Base-by-base conservation (phyloP, 1,140 invertebrate genomes). In the Lucilia cuprina region DNA sequence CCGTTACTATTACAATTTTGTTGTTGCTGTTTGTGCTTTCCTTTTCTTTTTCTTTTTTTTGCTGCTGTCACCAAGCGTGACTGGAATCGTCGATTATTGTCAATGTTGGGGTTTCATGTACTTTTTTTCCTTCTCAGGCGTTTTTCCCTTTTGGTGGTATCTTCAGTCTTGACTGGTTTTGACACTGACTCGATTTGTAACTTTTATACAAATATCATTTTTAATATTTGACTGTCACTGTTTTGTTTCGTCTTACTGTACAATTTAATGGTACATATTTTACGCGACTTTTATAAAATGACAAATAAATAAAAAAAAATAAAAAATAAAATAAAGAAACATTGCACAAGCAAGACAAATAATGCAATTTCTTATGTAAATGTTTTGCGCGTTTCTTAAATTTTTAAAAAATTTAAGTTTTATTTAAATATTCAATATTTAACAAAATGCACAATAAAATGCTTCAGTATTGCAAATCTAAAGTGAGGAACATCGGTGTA, bases 81-180 rank as follows among this genome's bases (percentile, higher is more conserved):
- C 77, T 25, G 47, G 19, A 80, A 80, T 80, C 41, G 19, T 80
- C 77, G 77, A 80, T 80, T 80, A 50, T 49, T 80, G 77, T 49
- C 77, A 80, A 49, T 21, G 77, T 49, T 50, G 77, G n/a, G 77
- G n/a, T 21, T 49, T 80, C n/a, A 70, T 21, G 21, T 70, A 10
- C 25, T 70, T 70, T 70, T 70, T 7, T 65, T 65, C n/a, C 17
- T 0, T 19, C 3, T 41, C 41, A 41, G 41, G 10, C 41, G 10
- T 70, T 70, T 70, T 70, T 70, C n/a, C n/a, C 5, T 60, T 60
- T 55, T n/a, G 50, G 50, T 55, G 50, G 25, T 30, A 30, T 55
- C 50, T 55, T 55, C 17, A 55, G 65, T 21, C 65, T 34, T 14
- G 21, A 75, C 21, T 75, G n/a, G 13, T 14, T 30, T 13, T 75